These are phyloP conservation scores for Hirundo rustica DNA, from an alignment of 2,797 vertebrate species.

Conservation along the genomic window DNA sequence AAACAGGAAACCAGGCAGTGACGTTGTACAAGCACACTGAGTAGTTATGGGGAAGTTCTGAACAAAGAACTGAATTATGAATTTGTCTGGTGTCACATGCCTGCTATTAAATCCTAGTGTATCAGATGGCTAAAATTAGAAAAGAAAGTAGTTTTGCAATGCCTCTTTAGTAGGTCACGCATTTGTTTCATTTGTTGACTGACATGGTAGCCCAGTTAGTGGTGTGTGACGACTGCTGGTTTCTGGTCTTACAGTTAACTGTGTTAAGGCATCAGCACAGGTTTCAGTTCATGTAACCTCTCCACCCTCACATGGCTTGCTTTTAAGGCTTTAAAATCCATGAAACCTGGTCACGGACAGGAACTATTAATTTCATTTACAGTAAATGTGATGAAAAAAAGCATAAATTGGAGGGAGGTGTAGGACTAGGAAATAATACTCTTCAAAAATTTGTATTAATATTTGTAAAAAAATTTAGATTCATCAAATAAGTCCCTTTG, in stretches of 20 bases:
- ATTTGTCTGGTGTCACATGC: neutral
- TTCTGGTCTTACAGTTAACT: neutral
- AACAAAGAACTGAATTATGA: neutral
- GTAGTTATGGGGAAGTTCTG: neutral
- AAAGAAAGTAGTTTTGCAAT: neutral
- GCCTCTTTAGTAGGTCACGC: neutral
- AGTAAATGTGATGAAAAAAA: neutral
- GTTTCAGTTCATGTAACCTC: neutral
- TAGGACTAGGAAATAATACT: neutral
- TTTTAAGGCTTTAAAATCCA: neutral
- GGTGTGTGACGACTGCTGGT: neutral
- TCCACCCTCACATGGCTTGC: neutral
- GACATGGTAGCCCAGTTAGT: neutral
- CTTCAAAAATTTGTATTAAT: neutral
- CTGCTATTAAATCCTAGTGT: neutral
- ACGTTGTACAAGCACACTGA: neutral
- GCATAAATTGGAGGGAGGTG: neutral
- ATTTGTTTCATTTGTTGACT: neutral
- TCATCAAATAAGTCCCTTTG: neutral
- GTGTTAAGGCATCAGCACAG: neutral
- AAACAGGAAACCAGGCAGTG: neutral
- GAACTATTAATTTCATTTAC: neutral
- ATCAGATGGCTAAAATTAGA: slow-evolving; percentile 5
- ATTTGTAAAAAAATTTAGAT: neutral
- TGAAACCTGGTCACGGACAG: neutral